Percentiles rank a stretch among this genome's conserved stretches.
These are phyloP conservation scores for Eretmocerus hayati DNA, from an alignment of 2,888 invertebrate species.

Conservation along the genomic window DNA sequence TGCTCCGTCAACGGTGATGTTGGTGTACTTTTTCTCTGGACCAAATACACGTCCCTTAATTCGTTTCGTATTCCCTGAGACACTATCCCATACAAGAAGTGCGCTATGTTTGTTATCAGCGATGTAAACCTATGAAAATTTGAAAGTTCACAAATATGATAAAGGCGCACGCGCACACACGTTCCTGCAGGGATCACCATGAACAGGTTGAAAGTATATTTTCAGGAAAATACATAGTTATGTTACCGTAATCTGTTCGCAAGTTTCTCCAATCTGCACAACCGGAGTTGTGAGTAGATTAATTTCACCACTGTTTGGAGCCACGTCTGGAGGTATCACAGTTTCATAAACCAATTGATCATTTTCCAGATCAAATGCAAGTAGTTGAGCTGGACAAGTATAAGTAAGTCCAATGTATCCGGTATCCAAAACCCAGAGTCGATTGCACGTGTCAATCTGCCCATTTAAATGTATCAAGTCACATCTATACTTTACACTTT, in stretches of 20 bases:
- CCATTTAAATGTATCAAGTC: no score
- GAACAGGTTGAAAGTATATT: slow-evolving; percentile 22
- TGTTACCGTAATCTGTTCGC: slow-evolving; percentile 24
- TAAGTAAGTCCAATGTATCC: slow-evolving; percentile 61
- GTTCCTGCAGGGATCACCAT: not conserved
- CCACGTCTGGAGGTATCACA: slow-evolving; percentile 23
- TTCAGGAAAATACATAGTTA: slow-evolving; percentile 17
- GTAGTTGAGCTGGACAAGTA: slow-evolving; percentile 63
- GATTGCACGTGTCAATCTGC: slow-evolving; percentile 63
- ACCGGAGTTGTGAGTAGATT: slow-evolving; percentile 30
- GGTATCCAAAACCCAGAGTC: slow-evolving; percentile 74
- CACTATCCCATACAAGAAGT: slow-evolving; percentile 23
- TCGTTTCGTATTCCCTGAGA: slow-evolving; percentile 22
- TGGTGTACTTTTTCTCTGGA: slow-evolving; percentile 15
- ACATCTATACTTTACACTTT: slow-evolving; percentile 32
- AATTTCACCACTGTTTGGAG: slow-evolving; percentile 18
- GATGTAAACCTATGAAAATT: slow-evolving; percentile 25
- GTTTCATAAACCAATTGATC: slow-evolving; percentile 32
- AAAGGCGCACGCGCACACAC: not conserved
- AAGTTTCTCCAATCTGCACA: slow-evolving; percentile 26
- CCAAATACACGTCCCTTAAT: slow-evolving; percentile 24
- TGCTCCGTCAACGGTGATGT: slow-evolving; percentile 47
- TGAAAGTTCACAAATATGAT: not conserved
- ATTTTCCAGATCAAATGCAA: slow-evolving; percentile 61
- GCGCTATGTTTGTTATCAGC: slow-evolving; percentile 26